Evolutionary conservation across 2,797 vertebrate genomes (phyloP), one percentile per base, ranked within the genome.

Genomic region (Erpetoichthys calabaricus): DNA sequence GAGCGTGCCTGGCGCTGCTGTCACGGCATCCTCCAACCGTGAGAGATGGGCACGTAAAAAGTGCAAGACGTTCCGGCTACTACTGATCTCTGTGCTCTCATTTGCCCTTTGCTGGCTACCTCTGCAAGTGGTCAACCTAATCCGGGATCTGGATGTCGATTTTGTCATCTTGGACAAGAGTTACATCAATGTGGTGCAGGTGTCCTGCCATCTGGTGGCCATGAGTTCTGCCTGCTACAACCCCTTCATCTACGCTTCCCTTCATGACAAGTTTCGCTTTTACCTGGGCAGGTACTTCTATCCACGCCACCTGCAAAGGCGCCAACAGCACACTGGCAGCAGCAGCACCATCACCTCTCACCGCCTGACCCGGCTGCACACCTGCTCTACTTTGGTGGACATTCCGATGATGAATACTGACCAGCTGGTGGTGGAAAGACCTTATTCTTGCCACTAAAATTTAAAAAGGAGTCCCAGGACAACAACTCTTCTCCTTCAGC

Each of bases 171-270:
- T 92, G 62, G 85, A 86, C 66, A 93, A 93, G 74, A 79, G 75
- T 56, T 89, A 91, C 0, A 56, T 92, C 55, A 91, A 92, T 0
- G 74, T 92, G 65, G 80, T 92, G 65, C 90, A 93, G 73, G 84
- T 92, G 59, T 89, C 88, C 0, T 89, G 86, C 57, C 91, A 92
- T 75, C 77, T 90, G 69, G 57, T 91, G 0, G 89, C 90, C 57
- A 93, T 93, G 90, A 91, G 86, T 76, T 93, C 91, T 0, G 71
- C 91, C 47, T 92, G 91, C 77, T 93, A 89, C 77, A 93, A 93
- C 74, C 90, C 90, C 1, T 93, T 93, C 59, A 91, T 93, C 68
- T 93, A 93, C 0, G 90, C 91, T 51, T 91, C 89, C 1, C 67
- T 93, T 47, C 90, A 92, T 0, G 54, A 85, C 65, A 92, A 90